phyloP scores from a whole-genome alignment of 2,797 vertebrate genomes.

The Sebastes oblongus region DNA sequence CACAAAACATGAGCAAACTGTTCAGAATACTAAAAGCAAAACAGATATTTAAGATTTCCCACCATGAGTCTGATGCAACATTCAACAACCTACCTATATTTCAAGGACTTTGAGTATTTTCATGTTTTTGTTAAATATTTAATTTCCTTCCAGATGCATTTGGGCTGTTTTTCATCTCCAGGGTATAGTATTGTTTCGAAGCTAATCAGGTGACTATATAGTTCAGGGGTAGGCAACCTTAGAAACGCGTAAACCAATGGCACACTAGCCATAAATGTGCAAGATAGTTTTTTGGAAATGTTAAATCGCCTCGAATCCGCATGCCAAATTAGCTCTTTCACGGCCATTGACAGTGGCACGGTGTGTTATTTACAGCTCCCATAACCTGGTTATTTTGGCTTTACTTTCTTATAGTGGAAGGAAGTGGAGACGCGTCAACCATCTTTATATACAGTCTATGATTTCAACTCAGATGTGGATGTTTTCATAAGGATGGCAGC shows the following conservation, averaged over 20 bases:
- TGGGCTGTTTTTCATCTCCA: background rate
- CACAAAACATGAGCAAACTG: background rate
- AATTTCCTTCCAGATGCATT: background rate
- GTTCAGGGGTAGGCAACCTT: background rate
- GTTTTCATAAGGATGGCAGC: too few species aligned
- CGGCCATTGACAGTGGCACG: background rate
- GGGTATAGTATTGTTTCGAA: background rate
- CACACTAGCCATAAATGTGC: too few species aligned
- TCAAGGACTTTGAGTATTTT: slow-evolving; percentile 3
- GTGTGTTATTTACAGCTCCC: background rate
- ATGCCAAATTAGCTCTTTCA: background rate
- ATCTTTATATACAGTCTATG: too few species aligned
- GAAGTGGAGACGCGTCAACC: too few species aligned
- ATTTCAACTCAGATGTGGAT: too few species aligned
- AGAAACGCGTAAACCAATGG: too few species aligned
- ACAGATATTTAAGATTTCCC: background rate
- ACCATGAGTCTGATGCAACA: background rate
- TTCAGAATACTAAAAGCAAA: slow-evolving; percentile 10
- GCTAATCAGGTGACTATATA: background rate
- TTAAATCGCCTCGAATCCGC: background rate
- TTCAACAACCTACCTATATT: background rate
- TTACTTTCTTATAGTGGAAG: too few species aligned
- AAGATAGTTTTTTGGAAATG: too few species aligned
- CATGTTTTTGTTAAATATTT: background rate
- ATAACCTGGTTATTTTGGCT: too few species aligned